Evolutionary conservation across 2,113 vertebrate genomes (phyloP), one percentile per base, ranked within the genome.

Genomic region (Ochotona curzoniae): DNA sequence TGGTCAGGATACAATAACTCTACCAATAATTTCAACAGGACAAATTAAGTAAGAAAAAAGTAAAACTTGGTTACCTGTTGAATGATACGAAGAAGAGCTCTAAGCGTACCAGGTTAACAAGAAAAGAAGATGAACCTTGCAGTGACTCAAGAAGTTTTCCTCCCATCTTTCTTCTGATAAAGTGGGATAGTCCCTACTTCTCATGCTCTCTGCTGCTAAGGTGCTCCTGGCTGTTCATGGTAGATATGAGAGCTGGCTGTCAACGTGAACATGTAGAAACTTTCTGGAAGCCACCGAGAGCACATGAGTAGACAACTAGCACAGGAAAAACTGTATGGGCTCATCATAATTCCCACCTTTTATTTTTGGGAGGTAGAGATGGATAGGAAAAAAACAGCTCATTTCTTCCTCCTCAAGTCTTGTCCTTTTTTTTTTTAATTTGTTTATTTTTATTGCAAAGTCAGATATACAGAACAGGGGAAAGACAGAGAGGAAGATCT

Each of bases 111-210:
- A 9, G 17, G 5, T 49, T 78, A 51, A 44, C 51, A 83, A 47
- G 0, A 26, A 30, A 51, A 83, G 25, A 83, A 78, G 51, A 20
- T 32, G 28, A 61, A 75, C 0, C 2, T 4, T 17, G 30, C 60
- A 83, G 30, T 69, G 73, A 54, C 13, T 76, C 14, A 61, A 60
- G 18, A 25, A 73, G 30, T 18, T 8, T 18, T 30, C 8, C 7
- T 10, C 1, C 1, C 2, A 0, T 38, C 0, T 13, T 5, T 26
- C 12, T 25, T n/a, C 44, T 13, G 30, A 35, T n/a, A 49, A 13
- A 3, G 12, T 49, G 51, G 28, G 7, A 26, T 28, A 23, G 21
- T 69, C 14, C 14, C 64, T 70, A 28, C 26, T 57, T 12, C 14
- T 12, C 35, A 23, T 23, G 9, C 15, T 35, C 61, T 5, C 49